Percentiles rank a stretch among this genome's conserved stretches.
Evolutionary conservation across 2,888 invertebrate genomes (phyloP).

Genomic region (Flexamia atlantica): DNA sequence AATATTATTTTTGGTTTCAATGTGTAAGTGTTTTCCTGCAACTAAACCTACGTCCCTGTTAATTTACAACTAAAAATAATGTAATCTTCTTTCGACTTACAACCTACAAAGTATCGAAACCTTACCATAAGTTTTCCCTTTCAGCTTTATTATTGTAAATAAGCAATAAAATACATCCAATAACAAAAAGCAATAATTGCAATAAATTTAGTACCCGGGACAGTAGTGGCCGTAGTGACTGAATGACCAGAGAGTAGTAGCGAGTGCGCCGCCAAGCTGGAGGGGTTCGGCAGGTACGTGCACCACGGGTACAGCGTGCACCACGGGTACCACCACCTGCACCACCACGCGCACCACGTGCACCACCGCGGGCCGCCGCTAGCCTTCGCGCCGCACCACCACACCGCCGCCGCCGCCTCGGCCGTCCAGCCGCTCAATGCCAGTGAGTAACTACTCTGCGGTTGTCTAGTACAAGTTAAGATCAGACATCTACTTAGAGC

Average conservation of each 20-base stretch:
- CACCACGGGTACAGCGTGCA: slow-evolving; percentile 36
- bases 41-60: no score
- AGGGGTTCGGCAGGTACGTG: slow-evolving; percentile 18
- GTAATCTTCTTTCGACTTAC: no score
- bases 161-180: slow-evolving; percentile 4
- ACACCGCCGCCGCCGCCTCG: neutral
- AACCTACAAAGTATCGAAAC: slow-evolving; percentile 23
- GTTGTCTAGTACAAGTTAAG: no score
- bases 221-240: neutral
- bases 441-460: slow-evolving; percentile 17
- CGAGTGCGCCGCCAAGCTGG: neutral
- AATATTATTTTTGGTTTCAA: no score
- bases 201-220: neutral
- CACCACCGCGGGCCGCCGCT: slow-evolving; percentile 22
- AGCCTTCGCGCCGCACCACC: neutral
- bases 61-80: no score
- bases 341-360: slow-evolving; percentile 44
- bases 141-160: slow-evolving; percentile 21
- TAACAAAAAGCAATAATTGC: slow-evolving; percentile 1
- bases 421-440: slow-evolving; percentile 44
- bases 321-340: slow-evolving; percentile 39
- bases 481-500: no score
- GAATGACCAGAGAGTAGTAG: neutral
- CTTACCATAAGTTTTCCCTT: slow-evolving; percentile 1
- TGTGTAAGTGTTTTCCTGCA: no score